Conservation (phyloP, 2,888 invertebrate species). For the Hirtodrosophila histrioides region DNA sequence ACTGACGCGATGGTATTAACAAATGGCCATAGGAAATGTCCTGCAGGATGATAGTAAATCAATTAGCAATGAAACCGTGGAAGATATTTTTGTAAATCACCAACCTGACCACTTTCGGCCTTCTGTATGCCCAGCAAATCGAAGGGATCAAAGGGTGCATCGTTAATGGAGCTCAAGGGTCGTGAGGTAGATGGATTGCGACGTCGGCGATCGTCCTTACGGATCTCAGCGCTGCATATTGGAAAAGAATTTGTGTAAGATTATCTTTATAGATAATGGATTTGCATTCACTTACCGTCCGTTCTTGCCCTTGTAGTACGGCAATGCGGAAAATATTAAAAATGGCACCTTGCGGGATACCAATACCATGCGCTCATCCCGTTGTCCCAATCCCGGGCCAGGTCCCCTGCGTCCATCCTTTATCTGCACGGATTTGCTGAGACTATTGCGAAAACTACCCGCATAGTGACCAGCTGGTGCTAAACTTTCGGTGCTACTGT, state of each 20-base stretch:
- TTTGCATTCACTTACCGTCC: conserved; percentile 85
- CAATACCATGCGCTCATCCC: conserved; percentile 91
- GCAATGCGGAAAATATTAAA: conserved; percentile 93
- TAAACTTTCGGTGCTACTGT: conserved; percentile 92
- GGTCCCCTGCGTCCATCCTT: conserved; percentile 84
- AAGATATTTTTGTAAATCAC: not conserved
- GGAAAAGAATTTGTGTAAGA: no score
- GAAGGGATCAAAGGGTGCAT: conserved; percentile 92
- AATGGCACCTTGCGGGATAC: conserved; percentile 92
- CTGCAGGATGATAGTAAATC: conserved; percentile 81
- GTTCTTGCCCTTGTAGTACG: conserved; percentile 90
- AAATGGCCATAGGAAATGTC: conserved; percentile 95
- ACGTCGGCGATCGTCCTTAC: conserved; percentile 91
- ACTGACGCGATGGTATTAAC: conserved; percentile 89
- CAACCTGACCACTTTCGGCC: conserved; percentile 94
- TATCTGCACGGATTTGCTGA: conserved; percentile 82
- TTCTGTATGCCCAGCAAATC: conserved; percentile 92
- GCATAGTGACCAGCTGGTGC: conserved; percentile 84
- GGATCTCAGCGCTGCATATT: conserved; percentile 86
- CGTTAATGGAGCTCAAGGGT: conserved; percentile 93
- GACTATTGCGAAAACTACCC: conserved; percentile 76
- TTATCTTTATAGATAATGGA: not conserved
- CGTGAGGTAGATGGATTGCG: conserved; percentile 92
- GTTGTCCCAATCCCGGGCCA: conserved; percentile 87
- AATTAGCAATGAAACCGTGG: not conserved